phyloP scores from a whole-genome alignment of 2,797 vertebrate species.

The Acrocephalus scirpaceus region DNA sequence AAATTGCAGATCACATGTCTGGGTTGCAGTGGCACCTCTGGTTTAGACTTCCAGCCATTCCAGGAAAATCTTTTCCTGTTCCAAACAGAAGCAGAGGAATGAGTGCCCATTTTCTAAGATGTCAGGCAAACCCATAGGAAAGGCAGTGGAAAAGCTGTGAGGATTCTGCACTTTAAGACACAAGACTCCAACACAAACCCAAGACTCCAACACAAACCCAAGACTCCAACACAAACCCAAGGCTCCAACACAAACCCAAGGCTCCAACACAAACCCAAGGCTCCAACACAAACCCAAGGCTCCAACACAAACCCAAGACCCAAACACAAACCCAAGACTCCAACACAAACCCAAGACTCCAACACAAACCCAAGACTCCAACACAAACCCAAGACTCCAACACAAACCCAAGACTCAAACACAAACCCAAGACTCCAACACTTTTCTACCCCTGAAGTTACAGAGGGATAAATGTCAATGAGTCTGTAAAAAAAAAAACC shows the following conservation, averaged over 20 bases:
- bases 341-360: background rate
- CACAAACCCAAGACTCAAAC: background rate
- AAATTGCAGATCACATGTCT: accelerated
- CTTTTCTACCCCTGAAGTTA: background rate
- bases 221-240: background rate
- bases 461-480: background rate
- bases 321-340: background rate
- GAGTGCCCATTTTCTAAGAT: background rate
- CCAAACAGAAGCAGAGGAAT: background rate
- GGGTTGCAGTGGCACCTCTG: background rate
- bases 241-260: background rate
- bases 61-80: background rate
- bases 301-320: too few relatives aligned
- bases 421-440: background rate
- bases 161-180: background rate
- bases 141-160: background rate
- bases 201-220: too few relatives aligned
- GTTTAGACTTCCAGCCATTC: background rate
- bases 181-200: background rate
- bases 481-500: background rate
- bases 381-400: background rate
- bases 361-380: background rate
- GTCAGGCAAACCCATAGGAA: background rate
- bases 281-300: background rate
- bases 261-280: background rate